Base-by-base conservation (phyloP, 2,113 vertebrate genomes). In the Phoenicopterus ruber region DNA sequence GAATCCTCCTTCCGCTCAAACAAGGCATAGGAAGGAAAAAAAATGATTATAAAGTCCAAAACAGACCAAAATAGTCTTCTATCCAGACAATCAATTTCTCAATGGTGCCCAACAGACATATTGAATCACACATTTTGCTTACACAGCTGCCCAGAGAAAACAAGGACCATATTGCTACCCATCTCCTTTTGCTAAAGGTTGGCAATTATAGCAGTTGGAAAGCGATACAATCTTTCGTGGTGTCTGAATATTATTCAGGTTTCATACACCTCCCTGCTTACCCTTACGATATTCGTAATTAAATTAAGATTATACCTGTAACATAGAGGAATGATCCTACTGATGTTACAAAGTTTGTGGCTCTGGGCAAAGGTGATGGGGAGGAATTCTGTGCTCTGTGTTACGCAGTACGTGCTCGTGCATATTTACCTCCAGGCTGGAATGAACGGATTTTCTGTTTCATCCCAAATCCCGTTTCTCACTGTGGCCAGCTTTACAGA, bases 101-200 rank as follows among this genome's bases (percentile, higher is more conserved):
- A 96, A 38, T 55, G 80, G 42, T 72, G 6, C 89, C 91, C 82
- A 77, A 24, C 4, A 90, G 95, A 61, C 61, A 38, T 76, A 95
- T 18, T 59, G 70, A 86, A 57, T 74, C 72, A 94, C 5, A 6
- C 26, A 85, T 83, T 96, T 96, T 88, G 81, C 88, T 96, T 96
- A 72, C 71, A 81, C 81, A 93, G 80, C 90, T 96, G 95, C 62
- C 89, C 62, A 77, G 85, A 85, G 83, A 58, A 93, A 97, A 67
- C 70, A 83, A 91, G 58, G 70, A 67, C 50, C 87, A 92, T 88
- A 82, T 90, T 96, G 92, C 67, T 95, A 91, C 42, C 57, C 85
- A 63, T 93, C 67, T 93, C 21, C 67, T 80, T 66, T 94, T 84
- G 73, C 21, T 92, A 83, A 94, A 94, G 59, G 55, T 91, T 97